These are phyloP conservation scores for Engraulis encrasicolus DNA, from an alignment of 2,113 vertebrate genomes.

Conservation along the genomic window DNA sequence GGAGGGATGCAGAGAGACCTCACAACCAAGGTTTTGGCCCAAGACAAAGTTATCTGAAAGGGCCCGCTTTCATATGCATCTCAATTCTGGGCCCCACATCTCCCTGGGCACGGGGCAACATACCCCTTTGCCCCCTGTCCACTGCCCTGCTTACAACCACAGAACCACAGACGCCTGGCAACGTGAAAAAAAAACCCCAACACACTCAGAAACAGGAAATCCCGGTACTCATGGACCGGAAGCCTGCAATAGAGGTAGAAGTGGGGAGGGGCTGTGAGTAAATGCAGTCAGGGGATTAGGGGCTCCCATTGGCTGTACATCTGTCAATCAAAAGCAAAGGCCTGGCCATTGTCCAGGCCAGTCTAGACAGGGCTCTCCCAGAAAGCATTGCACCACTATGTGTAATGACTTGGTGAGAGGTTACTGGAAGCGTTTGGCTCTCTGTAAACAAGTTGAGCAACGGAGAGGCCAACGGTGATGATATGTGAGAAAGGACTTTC, in stretches of 20 bases:
- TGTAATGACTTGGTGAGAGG: background rate
- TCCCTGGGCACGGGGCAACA: no score
- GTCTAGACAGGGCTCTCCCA: background rate
- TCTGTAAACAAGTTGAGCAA: background rate
- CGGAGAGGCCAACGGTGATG: no score
- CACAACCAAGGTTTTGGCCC: no score
- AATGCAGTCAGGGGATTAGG: background rate
- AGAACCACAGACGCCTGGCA: background rate
- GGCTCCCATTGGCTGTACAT: background rate
- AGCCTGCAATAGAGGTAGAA: background rate
- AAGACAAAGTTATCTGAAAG: no score
- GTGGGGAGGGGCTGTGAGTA: background rate
- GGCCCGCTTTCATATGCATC: no score
- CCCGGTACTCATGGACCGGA: background rate
- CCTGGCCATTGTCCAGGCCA: background rate
- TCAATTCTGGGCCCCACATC: no score
- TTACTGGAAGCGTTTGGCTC: background rate
- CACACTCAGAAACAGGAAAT: background rate
- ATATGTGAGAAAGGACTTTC: no score
- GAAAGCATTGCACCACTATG: background rate
- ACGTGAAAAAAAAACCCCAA: background rate
- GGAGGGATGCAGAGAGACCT: background rate
- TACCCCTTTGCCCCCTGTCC: no score
- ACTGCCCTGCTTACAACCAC: no score
- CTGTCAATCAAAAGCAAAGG: background rate